Base-by-base conservation (phyloP, 1,140 invertebrate species). In the Pogonognathellus flavescens region DNA sequence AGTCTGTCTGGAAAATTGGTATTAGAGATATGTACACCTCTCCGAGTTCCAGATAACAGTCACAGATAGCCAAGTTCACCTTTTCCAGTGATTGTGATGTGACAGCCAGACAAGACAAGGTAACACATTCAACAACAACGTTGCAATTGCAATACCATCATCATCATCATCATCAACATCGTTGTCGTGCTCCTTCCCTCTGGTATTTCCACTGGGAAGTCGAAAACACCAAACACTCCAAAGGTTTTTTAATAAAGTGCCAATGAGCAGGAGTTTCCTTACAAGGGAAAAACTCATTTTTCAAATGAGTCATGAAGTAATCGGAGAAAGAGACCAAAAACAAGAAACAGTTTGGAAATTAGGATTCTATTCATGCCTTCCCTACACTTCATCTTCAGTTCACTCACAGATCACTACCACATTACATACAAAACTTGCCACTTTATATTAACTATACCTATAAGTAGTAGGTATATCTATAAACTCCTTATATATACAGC, bases 291-390 rank as follows among this genome's bases (percentile, higher is more conserved):
- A 76, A 76, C 70, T 76, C 70, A 76, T 76, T 76, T 76, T 76
- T 76, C 70, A 76, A 76, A 76, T 76, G 70, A 76, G 70, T 76
- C 70, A 76, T 76, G 70, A 49, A 76, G 70, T 76, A 76, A 76
- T 76, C 70, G 70, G 70, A 76, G 70, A 76, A 76, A 76, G 70
- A 76, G 70, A 18, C 70, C 70, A 76, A 76, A 76, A 76, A 50
- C 70, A 76, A 76, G 70, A 50, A 50, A 50, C 70, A 76, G 14
- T 41, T 76, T 76, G 14, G 18, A 70, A 76, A 76, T 76, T 76
- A 76, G 70, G 70, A 76, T 76, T 76, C 70, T 76, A 76, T 76
- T 76, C 70, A 76, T 76, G 70, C 70, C 25, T 13, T 50, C 16
- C 31, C 25, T 31, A 25, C 62, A 66, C 70, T 76, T 76, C 70